phyloP scores from a whole-genome alignment of 2,888 invertebrate genomes.

The Meiosimyza platycephala region DNA sequence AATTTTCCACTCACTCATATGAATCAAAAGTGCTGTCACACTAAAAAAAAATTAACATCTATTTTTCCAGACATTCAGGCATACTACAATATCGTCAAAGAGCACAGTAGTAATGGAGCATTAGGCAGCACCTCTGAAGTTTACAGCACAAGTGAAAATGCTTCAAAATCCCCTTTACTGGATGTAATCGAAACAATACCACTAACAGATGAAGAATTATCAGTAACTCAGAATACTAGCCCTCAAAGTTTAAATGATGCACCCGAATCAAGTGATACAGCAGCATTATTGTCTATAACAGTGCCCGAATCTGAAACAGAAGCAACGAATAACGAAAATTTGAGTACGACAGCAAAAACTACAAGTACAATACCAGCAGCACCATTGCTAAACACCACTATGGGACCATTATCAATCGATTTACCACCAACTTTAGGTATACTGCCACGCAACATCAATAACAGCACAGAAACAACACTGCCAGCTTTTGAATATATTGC shows the following conservation, averaged over 20 bases:
- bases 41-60: not conserved
- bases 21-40: too few species aligned
- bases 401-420: not conserved
- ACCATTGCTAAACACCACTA: conserved; percentile 2
- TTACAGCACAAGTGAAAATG: conserved; percentile 39
- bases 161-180: conserved; percentile 56
- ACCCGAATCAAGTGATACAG: not conserved
- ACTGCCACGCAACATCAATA: conserved; percentile 38
- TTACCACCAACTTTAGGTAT: conserved; percentile 43
- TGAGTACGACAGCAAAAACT: conserved; percentile 34
- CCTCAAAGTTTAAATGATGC: not conserved
- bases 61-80: conserved; percentile 49
- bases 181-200: conserved; percentile 58
- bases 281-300: not conserved
- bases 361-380: conserved; percentile 45
- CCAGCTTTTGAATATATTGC: conserved; percentile 62
- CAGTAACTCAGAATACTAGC: conserved; percentile 10
- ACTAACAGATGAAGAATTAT: conserved; percentile 42
- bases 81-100: conserved; percentile 53
- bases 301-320: conserved; percentile 36
- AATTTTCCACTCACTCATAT: too few species aligned
- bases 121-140: conserved; percentile 24
- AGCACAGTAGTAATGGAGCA: conserved; percentile 26
- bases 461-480: conserved; percentile 42
- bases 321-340: conserved; percentile 43